Percentiles rank a stretch among this genome's conserved stretches.
These are phyloP conservation scores for Pomacea canaliculata DNA, from an alignment of 2,888 invertebrate genomes.

Conservation along the genomic window DNA sequence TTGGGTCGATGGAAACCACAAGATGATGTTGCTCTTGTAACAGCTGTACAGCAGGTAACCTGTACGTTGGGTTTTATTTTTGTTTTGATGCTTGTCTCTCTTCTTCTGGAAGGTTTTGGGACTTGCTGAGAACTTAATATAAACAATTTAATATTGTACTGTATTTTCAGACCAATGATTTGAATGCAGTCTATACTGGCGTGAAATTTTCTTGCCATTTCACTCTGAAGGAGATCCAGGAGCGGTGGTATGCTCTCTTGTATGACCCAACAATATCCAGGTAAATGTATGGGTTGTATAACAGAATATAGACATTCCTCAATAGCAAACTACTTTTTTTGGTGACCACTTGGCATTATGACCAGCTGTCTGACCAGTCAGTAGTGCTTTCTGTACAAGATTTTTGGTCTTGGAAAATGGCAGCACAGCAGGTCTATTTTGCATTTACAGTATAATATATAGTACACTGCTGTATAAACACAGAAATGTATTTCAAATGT, in stretches of 20 bases:
- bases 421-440: too few relatives aligned
- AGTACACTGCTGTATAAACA: too few relatives aligned
- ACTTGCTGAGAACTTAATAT: too few relatives aligned
- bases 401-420: too few relatives aligned
- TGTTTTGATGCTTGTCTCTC: not conserved
- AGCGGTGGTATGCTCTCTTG: conserved; percentile 94
- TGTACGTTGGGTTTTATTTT: not conserved
- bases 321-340: too few relatives aligned
- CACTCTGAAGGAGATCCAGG: conserved; percentile 91
- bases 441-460: too few relatives aligned
- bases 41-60: conserved; percentile 88
- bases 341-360: too few relatives aligned
- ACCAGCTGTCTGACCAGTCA: too few relatives aligned
- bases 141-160: not conserved
- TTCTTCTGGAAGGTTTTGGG: not conserved
- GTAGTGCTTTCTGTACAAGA: too few relatives aligned
- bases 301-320: too few relatives aligned
- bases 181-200: conserved; percentile 83
- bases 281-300: conserved; percentile 48
- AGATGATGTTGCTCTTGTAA: conserved; percentile 93
- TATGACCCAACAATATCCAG: conserved; percentile 94
- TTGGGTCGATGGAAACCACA: conserved; percentile 95
- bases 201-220: conserved; percentile 97
- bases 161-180: conserved; percentile 74
- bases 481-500: too few relatives aligned